These are phyloP conservation scores for Phalacrocorax aristotelis DNA, from an alignment of 2,113 vertebrate genomes.

Conservation along the genomic window DNA sequence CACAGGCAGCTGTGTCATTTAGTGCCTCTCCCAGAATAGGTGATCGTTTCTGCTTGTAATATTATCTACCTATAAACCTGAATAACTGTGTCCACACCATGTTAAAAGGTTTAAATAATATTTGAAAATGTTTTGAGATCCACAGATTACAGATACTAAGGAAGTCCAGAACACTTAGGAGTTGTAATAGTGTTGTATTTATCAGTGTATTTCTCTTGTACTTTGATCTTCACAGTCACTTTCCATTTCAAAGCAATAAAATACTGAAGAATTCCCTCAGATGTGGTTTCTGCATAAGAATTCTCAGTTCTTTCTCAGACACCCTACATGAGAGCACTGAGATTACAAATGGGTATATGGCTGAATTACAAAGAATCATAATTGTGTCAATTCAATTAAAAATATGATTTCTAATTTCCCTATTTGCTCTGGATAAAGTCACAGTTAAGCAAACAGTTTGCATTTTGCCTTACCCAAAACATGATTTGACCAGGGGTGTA, in stretches of 20 bases:
- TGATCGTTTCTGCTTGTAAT: not conserved
- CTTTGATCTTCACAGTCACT: constrained; percentile 39
- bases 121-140: not conserved
- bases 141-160: not conserved
- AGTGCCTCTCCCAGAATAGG: not conserved
- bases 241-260: constrained; percentile 54
- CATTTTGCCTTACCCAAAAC: not conserved
- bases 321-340: not conserved
- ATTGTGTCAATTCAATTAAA: not conserved
- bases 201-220: not conserved
- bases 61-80: not conserved
- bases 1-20: not conserved
- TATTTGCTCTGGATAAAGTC: not conserved
- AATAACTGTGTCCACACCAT: not conserved
- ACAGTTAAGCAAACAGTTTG: not conserved
- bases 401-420: not conserved
- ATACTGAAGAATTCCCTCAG: constrained; percentile 22
- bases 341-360: not conserved
- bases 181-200: constrained; percentile 4
- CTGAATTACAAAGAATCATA: not conserved
- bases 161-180: not conserved
- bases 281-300: constrained; percentile 11
- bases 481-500: not conserved
- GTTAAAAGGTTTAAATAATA: not conserved
- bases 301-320: not conserved